These are phyloP conservation scores for Zosterops hypoxanthus DNA, from an alignment of 2,113 vertebrate species.

Conservation along the genomic window DNA sequence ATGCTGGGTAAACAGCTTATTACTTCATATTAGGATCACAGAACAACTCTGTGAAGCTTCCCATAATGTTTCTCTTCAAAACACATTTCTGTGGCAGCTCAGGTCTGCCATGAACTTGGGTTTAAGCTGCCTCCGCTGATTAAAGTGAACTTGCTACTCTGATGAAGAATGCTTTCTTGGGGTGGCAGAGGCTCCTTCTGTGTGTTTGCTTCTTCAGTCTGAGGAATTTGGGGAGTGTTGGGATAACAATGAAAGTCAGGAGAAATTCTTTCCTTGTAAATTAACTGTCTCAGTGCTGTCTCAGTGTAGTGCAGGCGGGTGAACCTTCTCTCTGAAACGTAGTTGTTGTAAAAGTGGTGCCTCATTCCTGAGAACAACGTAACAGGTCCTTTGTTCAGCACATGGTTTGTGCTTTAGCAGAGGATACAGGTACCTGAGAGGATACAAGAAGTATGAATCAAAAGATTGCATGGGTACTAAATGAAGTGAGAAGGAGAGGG, in stretches of 20 bases:
- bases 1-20: slow-evolving; percentile 75
- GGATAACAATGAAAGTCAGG: slow-evolving; percentile 40
- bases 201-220: neutral
- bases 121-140: slow-evolving; percentile 40
- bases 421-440: neutral
- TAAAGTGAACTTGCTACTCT: slow-evolving; percentile 67
- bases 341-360: neutral
- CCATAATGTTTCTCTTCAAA: slow-evolving; percentile 60
- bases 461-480: neutral
- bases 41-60: slow-evolving; percentile 71
- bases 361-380: neutral
- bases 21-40: slow-evolving; percentile 76
- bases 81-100: slow-evolving; percentile 55
- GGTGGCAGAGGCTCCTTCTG: neutral
- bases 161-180: slow-evolving; percentile 30
- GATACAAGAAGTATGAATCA: neutral
- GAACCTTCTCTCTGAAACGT: neutral
- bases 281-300: slow-evolving; percentile 12
- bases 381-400: neutral
- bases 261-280: neutral
- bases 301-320: neutral
- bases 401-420: neutral
- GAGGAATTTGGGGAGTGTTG: slow-evolving; percentile 58
- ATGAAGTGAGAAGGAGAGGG: neutral
- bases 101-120: slow-evolving; percentile 45